phyloP scores from a whole-genome alignment of 2,888 invertebrate genomes.

The Epinotia brunnichana region DNA sequence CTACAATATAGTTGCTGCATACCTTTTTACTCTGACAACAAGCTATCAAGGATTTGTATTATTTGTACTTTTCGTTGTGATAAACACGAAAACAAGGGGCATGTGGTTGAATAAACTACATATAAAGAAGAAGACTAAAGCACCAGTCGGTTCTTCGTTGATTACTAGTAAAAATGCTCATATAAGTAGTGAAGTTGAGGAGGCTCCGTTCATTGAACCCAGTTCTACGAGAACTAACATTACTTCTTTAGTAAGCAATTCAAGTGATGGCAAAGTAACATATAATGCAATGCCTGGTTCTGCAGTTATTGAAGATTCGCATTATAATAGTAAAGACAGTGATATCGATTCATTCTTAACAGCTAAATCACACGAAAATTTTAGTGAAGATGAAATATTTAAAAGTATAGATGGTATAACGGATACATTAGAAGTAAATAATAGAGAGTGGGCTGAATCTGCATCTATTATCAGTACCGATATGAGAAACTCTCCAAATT shows the following conservation, averaged over 20 bases:
- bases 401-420: slow-evolving; percentile 4
- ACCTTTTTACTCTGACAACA: slow-evolving; percentile 72
- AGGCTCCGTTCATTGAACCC: slow-evolving; percentile 25
- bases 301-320: slow-evolving; percentile 14
- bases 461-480: not conserved
- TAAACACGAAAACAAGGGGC: slow-evolving; percentile 67
- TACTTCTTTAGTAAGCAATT: slow-evolving; percentile 30
- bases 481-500: not conserved
- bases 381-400: slow-evolving; percentile 29
- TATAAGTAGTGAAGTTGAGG: slow-evolving; percentile 23
- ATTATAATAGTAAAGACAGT: slow-evolving; percentile 32
- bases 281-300: slow-evolving; percentile 25
- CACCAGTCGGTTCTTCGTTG: slow-evolving; percentile 50
- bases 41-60: slow-evolving; percentile 78
- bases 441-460: not conserved
- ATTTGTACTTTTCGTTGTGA: slow-evolving; percentile 74
- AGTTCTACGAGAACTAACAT: slow-evolving; percentile 27
- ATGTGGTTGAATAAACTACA: slow-evolving; percentile 59
- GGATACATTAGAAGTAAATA: slow-evolving; percentile 17
- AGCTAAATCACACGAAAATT: slow-evolving; percentile 33
- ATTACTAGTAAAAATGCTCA: slow-evolving; percentile 31
- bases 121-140: slow-evolving; percentile 47
- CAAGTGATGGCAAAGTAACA: slow-evolving; percentile 12
- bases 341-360: slow-evolving; percentile 35
- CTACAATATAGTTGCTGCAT: slow-evolving; percentile 62